Conservation (phyloP, 2,888 invertebrate genomes). For the Drosophila recens region DNA sequence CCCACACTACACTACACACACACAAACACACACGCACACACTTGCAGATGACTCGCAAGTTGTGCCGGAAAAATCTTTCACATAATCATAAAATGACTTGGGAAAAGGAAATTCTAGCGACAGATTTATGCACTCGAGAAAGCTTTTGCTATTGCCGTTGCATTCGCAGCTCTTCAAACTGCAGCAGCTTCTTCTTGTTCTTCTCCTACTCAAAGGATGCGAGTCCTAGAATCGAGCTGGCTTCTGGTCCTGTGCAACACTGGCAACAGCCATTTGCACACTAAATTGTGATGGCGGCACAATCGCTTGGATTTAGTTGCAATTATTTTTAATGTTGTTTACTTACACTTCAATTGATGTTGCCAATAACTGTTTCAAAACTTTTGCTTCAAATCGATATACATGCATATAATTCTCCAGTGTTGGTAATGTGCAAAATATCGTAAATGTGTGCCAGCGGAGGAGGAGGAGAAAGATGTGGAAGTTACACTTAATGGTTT, state of each 20-base stretch:
- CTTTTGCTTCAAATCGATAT: conserved; percentile 70
- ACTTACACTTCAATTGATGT: conserved; percentile 81
- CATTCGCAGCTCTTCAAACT: conserved; percentile 43
- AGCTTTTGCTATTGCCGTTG: conserved; percentile 70
- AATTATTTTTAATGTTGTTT: conserved; percentile 82
- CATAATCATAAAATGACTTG: conserved; percentile 80
- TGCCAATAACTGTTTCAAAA: conserved; percentile 81
- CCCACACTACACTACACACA: conserved; percentile 15
- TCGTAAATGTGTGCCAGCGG: conserved; percentile 5
- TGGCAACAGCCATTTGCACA: conserved; percentile 52
- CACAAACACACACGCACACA: conserved; percentile 8
- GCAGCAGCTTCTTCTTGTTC: conserved; percentile 6
- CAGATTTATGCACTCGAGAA: conserved; percentile 78
- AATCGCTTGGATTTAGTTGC: conserved; percentile 81
- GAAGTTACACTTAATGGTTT: conserved; percentile 16
- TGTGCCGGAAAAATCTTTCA: conserved; percentile 76
- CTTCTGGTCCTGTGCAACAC: conserved; percentile 31
- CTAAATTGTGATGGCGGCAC: conserved; percentile 78
- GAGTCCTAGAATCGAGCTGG: conserved; percentile 24
- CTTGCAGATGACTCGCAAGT: conserved; percentile 56
- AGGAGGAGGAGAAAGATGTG: background rate
- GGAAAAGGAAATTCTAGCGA: conserved; percentile 74
- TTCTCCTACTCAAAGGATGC: conserved; percentile 20
- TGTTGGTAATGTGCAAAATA: conserved; percentile 40
- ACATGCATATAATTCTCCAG: conserved; percentile 24